Conservation (phyloP, 2,888 invertebrate genomes). For the Selenia dentaria region DNA sequence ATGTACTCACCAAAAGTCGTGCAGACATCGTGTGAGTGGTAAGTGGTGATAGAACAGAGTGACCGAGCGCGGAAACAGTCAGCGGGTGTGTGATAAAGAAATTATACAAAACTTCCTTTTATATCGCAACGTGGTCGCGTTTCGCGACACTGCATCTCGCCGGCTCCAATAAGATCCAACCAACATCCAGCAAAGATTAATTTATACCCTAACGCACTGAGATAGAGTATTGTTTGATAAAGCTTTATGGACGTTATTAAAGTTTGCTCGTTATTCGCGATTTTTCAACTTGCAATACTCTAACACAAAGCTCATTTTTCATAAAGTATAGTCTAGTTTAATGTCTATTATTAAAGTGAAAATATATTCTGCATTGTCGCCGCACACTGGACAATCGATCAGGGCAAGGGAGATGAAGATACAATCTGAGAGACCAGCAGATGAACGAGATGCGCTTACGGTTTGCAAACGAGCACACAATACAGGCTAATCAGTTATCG, state of each 20-base stretch:
- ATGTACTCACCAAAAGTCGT: conserved; percentile 77
- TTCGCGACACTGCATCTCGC: conserved; percentile 79
- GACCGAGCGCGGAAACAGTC: conserved; percentile 67
- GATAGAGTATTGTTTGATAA: conserved; percentile 41
- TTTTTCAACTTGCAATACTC: conserved; percentile 42
- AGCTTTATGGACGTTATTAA: conserved; percentile 18
- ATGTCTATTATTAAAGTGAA: conserved; percentile 50
- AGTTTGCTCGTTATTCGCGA: conserved; percentile 31
- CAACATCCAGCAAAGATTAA: conserved; percentile 30
- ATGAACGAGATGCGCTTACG: conserved; percentile 14
- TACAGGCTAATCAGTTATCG: too few species aligned
- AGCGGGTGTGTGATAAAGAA: conserved; percentile 77
- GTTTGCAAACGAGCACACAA: neutral
- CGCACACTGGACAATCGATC: conserved; percentile 44
- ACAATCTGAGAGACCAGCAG: conserved; percentile 13
- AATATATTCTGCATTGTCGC: conserved; percentile 44
- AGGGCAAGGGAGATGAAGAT: conserved; percentile 21
- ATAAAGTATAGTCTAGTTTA: conserved; percentile 18
- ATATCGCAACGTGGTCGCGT: conserved; percentile 81
- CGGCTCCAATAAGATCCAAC: conserved; percentile 52
- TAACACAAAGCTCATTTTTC: conserved; percentile 40
- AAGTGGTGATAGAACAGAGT: conserved; percentile 44
- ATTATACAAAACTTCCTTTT: conserved; percentile 82
- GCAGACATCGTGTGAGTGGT: conserved; percentile 69
- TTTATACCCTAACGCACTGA: conserved; percentile 39